Conservation (phyloP, 53 echinoderm and acorn worm species). For the Antedon mediterranea region DNA sequence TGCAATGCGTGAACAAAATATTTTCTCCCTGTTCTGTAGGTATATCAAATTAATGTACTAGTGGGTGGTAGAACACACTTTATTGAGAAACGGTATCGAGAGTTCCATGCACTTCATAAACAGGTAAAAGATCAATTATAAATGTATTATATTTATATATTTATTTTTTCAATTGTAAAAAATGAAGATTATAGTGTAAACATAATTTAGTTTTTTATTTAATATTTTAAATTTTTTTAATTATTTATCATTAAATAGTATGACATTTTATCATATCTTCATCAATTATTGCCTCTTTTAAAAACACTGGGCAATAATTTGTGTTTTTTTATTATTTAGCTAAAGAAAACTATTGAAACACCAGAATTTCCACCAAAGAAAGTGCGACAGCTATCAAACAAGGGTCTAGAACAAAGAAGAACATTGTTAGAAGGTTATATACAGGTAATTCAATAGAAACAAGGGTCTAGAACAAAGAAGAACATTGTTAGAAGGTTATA, state of each 20-base stretch:
- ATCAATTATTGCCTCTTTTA: too few species aligned
- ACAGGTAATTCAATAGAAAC: conserved; percentile 34
- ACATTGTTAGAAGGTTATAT: conserved; percentile 65
- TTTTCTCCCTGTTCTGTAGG: conserved; percentile 41
- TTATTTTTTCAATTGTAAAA: too few species aligned
- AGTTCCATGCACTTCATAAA: conserved; percentile 84
- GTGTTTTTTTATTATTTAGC: conserved; percentile 8
- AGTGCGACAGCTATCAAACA: conserved; percentile 57
- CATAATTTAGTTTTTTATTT: too few species aligned
- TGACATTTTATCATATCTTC: too few species aligned
- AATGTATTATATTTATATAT: too few species aligned
- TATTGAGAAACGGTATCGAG: conserved; percentile 77
- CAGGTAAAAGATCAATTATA: too few species aligned
- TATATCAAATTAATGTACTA: conserved; percentile 58
- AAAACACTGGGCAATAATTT: too few species aligned
- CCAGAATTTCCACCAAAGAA: conserved; percentile 99
- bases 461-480: conserved; percentile 72
- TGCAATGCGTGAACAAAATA: too few species aligned
- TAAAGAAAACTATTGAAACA: conserved; percentile 54
- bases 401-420: conserved; percentile 66
- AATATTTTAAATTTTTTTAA: too few species aligned
- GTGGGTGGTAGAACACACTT: conserved; percentile 58
- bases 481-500: conserved; percentile 57
- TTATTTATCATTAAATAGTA: too few species aligned
- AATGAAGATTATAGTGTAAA: too few species aligned